A percentile compares a stretch with the other conserved stretches of the same genome.
Evolutionary conservation across 2,888 invertebrate genomes (phyloP).

Genomic region (Trachelus tabidus): DNA sequence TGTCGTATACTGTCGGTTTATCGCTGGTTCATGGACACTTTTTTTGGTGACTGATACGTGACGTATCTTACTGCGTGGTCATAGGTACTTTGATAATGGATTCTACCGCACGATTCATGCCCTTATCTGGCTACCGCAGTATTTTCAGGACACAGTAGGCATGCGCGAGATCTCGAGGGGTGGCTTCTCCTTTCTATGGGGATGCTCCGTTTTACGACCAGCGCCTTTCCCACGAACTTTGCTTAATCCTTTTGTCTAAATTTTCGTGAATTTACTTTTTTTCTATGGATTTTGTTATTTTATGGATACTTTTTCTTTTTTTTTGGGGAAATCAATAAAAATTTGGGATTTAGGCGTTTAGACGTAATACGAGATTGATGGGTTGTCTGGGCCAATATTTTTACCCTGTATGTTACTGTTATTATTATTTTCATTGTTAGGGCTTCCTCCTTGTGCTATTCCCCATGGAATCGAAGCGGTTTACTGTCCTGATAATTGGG

Average conservation of each 20-base stretch:
- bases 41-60: conserved; percentile 32
- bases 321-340: no score
- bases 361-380: not conserved
- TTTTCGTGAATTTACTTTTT: not conserved
- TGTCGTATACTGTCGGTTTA: not conserved
- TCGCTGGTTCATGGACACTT: not conserved
- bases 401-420: not conserved
- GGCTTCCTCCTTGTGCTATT: conserved; percentile 6
- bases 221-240: not conserved
- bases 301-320: not conserved
- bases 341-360: not conserved
- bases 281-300: not conserved
- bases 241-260: not conserved
- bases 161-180: conserved; percentile 43
- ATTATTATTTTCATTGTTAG: not conserved
- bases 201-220: not conserved
- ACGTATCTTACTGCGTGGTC: conserved; percentile 39
- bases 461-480: conserved; percentile 38
- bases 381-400: not conserved
- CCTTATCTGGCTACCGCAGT: conserved; percentile 51
- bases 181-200: conserved; percentile 28
- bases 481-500: conserved; percentile 54
- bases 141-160: conserved; percentile 38
- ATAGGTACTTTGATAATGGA: conserved; percentile 48
- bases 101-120: conserved; percentile 48